Conservation (phyloP, 1,140 invertebrate species). For the Diachasmimorpha longicaudata region DNA sequence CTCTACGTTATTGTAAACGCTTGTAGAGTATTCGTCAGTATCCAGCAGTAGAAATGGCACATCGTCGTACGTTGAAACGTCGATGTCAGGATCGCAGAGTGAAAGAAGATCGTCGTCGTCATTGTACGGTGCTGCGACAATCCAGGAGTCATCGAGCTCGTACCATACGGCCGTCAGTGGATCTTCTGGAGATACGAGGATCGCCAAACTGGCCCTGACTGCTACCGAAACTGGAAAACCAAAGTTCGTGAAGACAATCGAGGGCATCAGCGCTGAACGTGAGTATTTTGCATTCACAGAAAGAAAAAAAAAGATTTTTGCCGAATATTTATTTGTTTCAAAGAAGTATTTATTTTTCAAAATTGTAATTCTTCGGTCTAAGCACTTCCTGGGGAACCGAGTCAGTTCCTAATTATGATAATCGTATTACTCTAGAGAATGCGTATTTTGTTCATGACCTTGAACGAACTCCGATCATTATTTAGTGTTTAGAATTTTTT, state of each 20-base stretch:
- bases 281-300: slow-evolving; percentile 61
- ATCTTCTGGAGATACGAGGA: slow-evolving; percentile 42
- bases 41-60: slow-evolving; percentile 61
- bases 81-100: slow-evolving; percentile 55
- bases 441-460: too few species aligned
- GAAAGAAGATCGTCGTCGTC: slow-evolving; percentile 46
- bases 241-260: slow-evolving; percentile 74
- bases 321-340: too few species aligned
- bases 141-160: slow-evolving; percentile 53
- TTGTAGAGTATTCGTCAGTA: slow-evolving; percentile 65
- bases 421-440: too few species aligned
- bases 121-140: slow-evolving; percentile 50
- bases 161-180: slow-evolving; percentile 52
- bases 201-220: slow-evolving; percentile 45
- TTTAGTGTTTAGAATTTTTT: too few species aligned
- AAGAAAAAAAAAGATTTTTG: too few species aligned
- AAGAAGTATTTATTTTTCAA: too few species aligned
- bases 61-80: slow-evolving; percentile 62
- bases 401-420: too few species aligned
- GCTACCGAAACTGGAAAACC: slow-evolving; percentile 67
- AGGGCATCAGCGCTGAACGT: slow-evolving; percentile 80
- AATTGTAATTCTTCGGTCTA: too few species aligned
- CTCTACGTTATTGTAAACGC: slow-evolving; percentile 27
- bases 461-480: too few species aligned
- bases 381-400: too few species aligned